phyloP scores from a whole-genome alignment of 2,797 vertebrate genomes.

The Decapterus maruadsi region DNA sequence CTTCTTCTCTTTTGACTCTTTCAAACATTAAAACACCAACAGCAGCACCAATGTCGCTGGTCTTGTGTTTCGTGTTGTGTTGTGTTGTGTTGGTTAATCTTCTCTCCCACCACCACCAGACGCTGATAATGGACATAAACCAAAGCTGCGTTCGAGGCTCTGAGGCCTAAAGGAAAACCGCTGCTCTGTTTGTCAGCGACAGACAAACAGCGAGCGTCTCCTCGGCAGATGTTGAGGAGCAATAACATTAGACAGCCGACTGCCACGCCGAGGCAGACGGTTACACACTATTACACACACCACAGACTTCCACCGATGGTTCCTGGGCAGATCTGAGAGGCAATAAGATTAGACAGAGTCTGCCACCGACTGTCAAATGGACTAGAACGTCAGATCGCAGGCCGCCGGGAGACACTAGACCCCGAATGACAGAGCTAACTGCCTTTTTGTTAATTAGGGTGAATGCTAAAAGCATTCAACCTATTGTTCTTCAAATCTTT shows the following conservation, averaged over 20 bases:
- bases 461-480: too few relatives aligned
- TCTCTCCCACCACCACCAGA: neutral
- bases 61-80: too few relatives aligned
- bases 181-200: too few relatives aligned
- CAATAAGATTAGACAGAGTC: conserved; percentile 47
- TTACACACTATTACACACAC: conserved; percentile 36
- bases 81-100: neutral
- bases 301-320: conserved; percentile 27
- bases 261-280: conserved; percentile 22
- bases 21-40: too few relatives aligned
- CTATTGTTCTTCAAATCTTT: too few relatives aligned
- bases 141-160: neutral
- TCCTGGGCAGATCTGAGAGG: conserved; percentile 37
- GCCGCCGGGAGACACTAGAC: conserved; percentile 16
- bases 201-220: conserved; percentile 18
- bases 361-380: conserved; percentile 45
- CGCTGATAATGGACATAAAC: neutral
- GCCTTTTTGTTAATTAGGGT: conserved; percentile 3
- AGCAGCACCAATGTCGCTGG: too few relatives aligned
- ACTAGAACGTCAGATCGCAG: conserved; percentile 23
- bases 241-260: conserved; percentile 51
- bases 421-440: neutral
- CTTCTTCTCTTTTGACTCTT: too few relatives aligned
- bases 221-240: conserved; percentile 50
- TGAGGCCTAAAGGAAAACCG: neutral